Percentiles rank a stretch among this genome's conserved stretches.
phyloP scores from a whole-genome alignment of 2,888 invertebrate species.

The Brachyopa scutellaris region DNA sequence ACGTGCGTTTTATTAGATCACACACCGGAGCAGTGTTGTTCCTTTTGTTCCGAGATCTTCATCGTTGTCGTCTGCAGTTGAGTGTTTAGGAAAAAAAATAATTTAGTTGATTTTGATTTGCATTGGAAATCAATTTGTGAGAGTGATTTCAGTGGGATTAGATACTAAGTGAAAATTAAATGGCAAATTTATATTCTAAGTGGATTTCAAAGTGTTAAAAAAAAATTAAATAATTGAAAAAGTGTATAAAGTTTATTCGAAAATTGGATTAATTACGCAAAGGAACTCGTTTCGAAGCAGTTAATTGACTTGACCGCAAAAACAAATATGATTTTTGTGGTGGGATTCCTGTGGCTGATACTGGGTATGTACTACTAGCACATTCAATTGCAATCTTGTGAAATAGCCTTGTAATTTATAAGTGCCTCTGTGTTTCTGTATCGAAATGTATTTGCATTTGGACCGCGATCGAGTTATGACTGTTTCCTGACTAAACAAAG shows the following conservation, averaged over 20 bases:
- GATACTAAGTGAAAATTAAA: slow-evolving; percentile 48
- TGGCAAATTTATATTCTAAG: slow-evolving; percentile 37
- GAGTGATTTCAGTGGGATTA: slow-evolving; percentile 52
- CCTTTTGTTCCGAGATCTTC: not conserved
- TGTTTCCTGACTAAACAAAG: not conserved
- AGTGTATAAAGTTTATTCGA: not conserved
- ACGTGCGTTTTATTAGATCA: slow-evolving; percentile 34
- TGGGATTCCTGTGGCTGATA: slow-evolving; percentile 60
- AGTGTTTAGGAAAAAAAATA: no score
- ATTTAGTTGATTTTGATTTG: slow-evolving; percentile 4
- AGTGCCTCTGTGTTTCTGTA: no score
- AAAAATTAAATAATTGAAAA: slow-evolving; percentile 13
- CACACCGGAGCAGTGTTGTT: slow-evolving; percentile 7
- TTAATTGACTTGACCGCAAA: slow-evolving; percentile 49
- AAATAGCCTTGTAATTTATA: not conserved
- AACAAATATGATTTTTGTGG: slow-evolving; percentile 64
- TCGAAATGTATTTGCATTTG: no score
- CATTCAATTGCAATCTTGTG: not conserved
- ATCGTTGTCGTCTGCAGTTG: not conserved
- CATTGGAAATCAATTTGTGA: slow-evolving; percentile 50
- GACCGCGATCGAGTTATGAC: not conserved
- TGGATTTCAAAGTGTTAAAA: slow-evolving; percentile 19
- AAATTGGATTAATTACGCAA: slow-evolving; percentile 50
- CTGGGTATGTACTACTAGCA: slow-evolving; percentile 56
- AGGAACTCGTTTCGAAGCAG: slow-evolving; percentile 25